These are phyloP conservation scores for Peromyscus nudipes DNA, from an alignment of 2,797 vertebrate species.

Conservation along the genomic window DNA sequence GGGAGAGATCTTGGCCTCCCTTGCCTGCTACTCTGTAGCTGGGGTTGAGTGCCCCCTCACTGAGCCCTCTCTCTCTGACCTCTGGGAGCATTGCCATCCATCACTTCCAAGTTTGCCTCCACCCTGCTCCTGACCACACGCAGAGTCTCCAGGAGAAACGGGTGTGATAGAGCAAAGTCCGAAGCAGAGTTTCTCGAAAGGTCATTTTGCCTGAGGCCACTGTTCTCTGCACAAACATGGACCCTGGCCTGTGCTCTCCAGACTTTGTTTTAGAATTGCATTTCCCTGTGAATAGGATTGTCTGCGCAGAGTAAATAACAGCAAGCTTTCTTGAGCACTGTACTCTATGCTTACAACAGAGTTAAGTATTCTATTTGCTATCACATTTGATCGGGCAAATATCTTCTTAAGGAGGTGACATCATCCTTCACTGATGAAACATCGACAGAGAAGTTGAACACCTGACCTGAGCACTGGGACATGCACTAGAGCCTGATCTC, in stretches of 20 bases:
- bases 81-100: fast-evolving
- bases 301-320: neutral
- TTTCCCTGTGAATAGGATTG: conserved; percentile 34
- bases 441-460: neutral
- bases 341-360: neutral
- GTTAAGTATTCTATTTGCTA: neutral
- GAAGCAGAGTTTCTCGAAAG: neutral
- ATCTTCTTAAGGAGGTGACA: neutral
- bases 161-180: neutral
- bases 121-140: neutral
- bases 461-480: neutral
- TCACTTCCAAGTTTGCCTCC: neutral
- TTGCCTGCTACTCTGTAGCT: neutral
- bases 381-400: conserved; percentile 6
- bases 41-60: neutral
- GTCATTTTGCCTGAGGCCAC: neutral
- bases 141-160: neutral
- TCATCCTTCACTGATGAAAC: neutral
- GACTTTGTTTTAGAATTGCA: conserved; percentile 2
- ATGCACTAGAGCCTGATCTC: neutral
- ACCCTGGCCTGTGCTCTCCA: neutral
- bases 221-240: neutral
- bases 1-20: neutral
- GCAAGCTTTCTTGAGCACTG: conserved; percentile 4
- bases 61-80: neutral